These are phyloP conservation scores for Paramuricea clavata DNA, from an alignment of 92 coral and sea anemone genomes.

Conservation along the genomic window DNA sequence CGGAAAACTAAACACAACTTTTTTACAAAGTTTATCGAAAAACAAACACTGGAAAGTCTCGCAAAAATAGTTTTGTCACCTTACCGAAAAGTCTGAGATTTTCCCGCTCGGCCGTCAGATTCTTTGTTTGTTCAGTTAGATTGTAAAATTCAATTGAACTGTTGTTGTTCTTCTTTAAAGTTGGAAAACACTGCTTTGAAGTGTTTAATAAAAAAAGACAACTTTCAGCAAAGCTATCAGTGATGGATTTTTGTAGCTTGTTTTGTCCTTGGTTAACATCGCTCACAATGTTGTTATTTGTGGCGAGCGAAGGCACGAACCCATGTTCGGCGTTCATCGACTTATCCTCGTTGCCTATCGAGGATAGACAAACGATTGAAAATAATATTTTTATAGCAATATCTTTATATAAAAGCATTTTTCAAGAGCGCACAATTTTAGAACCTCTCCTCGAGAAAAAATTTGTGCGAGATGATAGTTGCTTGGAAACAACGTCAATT, in stretches of 20 bases:
- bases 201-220: not conserved
- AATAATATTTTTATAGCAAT: not conserved
- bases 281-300: not conserved
- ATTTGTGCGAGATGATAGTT: not conserved
- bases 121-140: not conserved
- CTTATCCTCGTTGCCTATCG: constrained; percentile 1
- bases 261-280: not conserved
- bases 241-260: not conserved
- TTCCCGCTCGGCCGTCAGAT: not conserved
- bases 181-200: not conserved
- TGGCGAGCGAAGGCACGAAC: not conserved
- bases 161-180: constrained; percentile 1
- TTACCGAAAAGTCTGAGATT: not conserved
- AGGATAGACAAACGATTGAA: constrained; percentile 5
- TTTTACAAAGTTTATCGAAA: not conserved
- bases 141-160: not conserved
- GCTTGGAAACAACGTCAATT: not conserved
- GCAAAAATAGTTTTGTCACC: not conserved
- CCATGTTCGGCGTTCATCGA: not conserved
- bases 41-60: too few species aligned
- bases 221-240: not conserved
- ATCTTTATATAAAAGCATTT: not conserved
- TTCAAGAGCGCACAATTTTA: not conserved
- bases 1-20: too few species aligned
- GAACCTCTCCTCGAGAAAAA: not conserved